Percentiles rank a stretch among this genome's conserved stretches.
phyloP scores from a whole-genome alignment of 2,888 invertebrate species.

The Dorcus hopei region DNA sequence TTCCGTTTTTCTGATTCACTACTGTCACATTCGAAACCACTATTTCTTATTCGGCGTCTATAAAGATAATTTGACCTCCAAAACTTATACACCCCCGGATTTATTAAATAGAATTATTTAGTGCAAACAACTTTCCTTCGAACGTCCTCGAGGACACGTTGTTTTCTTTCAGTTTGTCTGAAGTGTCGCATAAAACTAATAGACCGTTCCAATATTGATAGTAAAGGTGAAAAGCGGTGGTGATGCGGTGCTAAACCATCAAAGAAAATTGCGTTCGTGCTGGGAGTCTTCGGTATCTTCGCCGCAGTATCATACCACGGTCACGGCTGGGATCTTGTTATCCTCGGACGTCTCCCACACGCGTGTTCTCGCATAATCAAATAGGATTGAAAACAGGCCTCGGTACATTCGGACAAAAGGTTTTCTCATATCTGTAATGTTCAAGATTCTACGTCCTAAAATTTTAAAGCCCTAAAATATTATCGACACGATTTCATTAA shows the following conservation, averaged over 20 bases:
- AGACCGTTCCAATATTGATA: conserved; percentile 8
- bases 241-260: conserved; percentile 11
- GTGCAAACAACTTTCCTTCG: too few relatives aligned
- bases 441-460: too few relatives aligned
- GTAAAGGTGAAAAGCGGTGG: conserved; percentile 18
- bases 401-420: conserved; percentile 40
- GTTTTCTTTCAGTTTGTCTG: neutral
- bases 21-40: conserved; percentile 38
- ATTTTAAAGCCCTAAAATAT: too few relatives aligned
- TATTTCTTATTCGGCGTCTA: neutral
- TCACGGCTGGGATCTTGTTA: conserved; percentile 7
- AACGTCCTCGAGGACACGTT: neutral
- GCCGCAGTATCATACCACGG: conserved; percentile 9
- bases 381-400: conserved; percentile 34
- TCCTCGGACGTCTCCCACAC: conserved; percentile 21
- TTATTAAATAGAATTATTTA: too few relatives aligned
- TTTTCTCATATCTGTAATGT: conserved; percentile 17
- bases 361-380: conserved; percentile 45
- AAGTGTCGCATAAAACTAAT: conserved; percentile 4
- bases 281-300: conserved; percentile 5
- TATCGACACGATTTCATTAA: too few relatives aligned
- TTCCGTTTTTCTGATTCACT: conserved; percentile 43
- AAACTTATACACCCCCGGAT: too few relatives aligned
- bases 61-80: neutral
- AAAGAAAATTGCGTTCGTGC: conserved; percentile 18